These are phyloP conservation scores for Sebastolobus altivelis DNA, from an alignment of 2,797 vertebrate species.

Conservation along the genomic window DNA sequence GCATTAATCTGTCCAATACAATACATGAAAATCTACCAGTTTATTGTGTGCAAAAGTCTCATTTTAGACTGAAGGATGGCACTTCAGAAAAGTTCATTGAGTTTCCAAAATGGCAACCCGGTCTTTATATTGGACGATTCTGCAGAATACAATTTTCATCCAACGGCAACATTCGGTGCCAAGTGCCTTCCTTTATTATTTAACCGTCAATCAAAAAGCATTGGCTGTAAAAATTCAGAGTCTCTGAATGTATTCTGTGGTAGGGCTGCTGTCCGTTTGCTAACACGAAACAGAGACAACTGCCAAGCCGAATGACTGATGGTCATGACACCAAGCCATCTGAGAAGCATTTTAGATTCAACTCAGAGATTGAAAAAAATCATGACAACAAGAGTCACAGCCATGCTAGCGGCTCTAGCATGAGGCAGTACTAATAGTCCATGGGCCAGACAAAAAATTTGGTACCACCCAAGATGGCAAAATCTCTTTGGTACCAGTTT, in stretches of 20 bases:
- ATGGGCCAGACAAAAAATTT: not conserved
- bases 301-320: not conserved
- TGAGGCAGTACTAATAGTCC: not conserved
- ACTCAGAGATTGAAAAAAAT: not conserved
- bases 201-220: not conserved
- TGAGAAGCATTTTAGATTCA: constrained; percentile 2
- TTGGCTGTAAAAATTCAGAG: constrained; percentile 4
- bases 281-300: not conserved
- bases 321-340: not conserved
- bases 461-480: not conserved
- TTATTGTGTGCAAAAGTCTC: not conserved
- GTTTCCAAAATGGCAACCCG: not conserved
- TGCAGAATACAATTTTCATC: not conserved
- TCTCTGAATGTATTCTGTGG: not conserved
- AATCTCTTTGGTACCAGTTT: not conserved
- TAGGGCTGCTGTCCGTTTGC: not conserved
- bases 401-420: not conserved
- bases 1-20: not conserved
- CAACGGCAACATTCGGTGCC: not conserved
- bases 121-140: not conserved
- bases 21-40: not conserved
- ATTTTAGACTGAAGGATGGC: not conserved
- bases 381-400: not conserved
- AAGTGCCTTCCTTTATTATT: constrained; percentile 1
- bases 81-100: not conserved